These are phyloP conservation scores for Limnephilus auricula DNA, from an alignment of 2,888 invertebrate species.

Conservation along the genomic window DNA sequence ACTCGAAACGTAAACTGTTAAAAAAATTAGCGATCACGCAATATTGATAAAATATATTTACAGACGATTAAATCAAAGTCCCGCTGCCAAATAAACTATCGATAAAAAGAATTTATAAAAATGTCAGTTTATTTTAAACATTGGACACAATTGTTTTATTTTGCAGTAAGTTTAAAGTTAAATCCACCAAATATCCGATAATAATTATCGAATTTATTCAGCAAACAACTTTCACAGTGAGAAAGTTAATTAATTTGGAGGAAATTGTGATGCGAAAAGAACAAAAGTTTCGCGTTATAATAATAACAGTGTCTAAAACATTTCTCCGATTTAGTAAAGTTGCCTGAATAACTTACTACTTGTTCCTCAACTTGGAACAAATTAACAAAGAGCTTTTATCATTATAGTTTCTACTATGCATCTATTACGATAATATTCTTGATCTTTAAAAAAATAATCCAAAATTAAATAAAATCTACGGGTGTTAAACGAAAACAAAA, in stretches of 20 bases:
- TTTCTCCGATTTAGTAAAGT: constrained; percentile 4
- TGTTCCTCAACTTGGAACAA: not conserved
- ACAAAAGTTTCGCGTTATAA: not conserved
- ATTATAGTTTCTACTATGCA: no score
- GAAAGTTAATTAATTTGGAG: constrained; percentile 6
- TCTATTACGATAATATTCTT: not conserved
- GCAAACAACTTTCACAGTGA: not conserved
- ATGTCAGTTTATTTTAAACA: not conserved
- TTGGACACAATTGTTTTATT: not conserved
- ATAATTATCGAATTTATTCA: not conserved
- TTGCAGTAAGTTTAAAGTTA: not conserved
- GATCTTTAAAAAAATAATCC: not conserved
- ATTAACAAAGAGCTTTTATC: not conserved
- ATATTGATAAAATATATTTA: not conserved
- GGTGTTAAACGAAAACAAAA: not conserved
- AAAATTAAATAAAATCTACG: not conserved
- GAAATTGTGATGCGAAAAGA: not conserved
- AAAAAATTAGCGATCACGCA: not conserved
- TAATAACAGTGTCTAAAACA: not conserved
- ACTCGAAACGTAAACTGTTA: not conserved
- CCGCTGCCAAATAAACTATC: not conserved
- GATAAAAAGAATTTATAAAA: not conserved
- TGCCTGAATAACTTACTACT: not conserved
- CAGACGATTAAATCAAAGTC: not conserved
- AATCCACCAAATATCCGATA: not conserved